Conservation (phyloP, 2,113 vertebrate species). For the Eira barbara region DNA sequence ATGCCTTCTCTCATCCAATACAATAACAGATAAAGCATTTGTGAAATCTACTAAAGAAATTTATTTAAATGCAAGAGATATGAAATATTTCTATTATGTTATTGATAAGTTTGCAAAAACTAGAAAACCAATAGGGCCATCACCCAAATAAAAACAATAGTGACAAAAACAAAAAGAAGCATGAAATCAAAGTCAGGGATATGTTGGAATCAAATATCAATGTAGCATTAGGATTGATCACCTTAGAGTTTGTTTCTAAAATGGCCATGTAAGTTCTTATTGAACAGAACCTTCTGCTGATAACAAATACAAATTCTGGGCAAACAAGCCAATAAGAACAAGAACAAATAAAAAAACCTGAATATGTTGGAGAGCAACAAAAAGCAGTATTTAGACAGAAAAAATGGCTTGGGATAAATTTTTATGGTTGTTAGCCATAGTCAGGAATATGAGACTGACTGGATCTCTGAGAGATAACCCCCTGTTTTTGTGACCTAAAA, state of each 20-base stretch:
- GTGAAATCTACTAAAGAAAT: not conserved
- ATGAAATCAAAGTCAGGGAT: not conserved
- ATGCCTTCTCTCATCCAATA: not conserved
- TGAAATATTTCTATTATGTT: not conserved
- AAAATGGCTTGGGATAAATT: not conserved
- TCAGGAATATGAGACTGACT: not conserved
- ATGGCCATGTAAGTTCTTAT: not conserved
- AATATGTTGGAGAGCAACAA: not conserved
- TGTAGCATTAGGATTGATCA: not conserved
- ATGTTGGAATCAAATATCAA: not conserved
- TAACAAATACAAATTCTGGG: not conserved
- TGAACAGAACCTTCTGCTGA: not conserved
- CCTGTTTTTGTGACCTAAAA: not conserved
- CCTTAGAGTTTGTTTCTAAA: not conserved
- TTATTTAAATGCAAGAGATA: not conserved
- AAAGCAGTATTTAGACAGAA: not conserved
- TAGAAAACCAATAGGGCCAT: not conserved
- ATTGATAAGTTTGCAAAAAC: not conserved
- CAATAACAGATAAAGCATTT: not conserved
- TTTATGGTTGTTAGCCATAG: not conserved
- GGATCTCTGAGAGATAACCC: not conserved
- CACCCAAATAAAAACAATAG: not conserved
- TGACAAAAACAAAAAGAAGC: not conserved
- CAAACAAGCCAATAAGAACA: not conserved
- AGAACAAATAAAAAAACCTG: not conserved